Percentiles rank a stretch among this genome's conserved stretches.
Conservation (phyloP, 2,888 invertebrate genomes). For the Torymus aiolomorphi region DNA sequence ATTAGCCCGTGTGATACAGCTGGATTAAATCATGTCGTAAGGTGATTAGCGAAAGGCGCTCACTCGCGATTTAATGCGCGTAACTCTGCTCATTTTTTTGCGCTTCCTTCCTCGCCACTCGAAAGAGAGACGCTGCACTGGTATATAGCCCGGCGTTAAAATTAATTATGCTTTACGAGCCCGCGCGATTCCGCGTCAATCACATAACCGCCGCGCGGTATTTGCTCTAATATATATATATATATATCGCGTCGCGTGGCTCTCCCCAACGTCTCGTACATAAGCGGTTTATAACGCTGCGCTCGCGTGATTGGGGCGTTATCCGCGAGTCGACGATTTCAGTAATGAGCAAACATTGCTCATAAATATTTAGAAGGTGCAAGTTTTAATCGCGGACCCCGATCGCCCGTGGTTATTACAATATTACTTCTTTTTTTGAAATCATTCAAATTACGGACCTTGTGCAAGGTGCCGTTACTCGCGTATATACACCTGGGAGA, state of each 20-base stretch:
- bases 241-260: too few species aligned
- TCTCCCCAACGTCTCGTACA: too few species aligned
- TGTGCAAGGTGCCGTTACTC: too few species aligned
- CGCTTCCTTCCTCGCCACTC: too few species aligned
- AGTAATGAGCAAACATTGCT: slow-evolving; percentile 1
- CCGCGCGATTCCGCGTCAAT: background rate
- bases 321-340: background rate
- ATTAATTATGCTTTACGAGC: background rate
- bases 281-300: too few species aligned
- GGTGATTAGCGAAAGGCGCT: slow-evolving; percentile 38
- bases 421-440: too few species aligned
- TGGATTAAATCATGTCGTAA: slow-evolving; percentile 30
- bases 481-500: background rate
- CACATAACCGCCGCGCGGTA: too few species aligned
- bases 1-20: slow-evolving; percentile 10
- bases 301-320: slow-evolving; percentile 6
- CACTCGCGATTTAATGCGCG: background rate
- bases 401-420: too few species aligned
- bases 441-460: too few species aligned
- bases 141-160: background rate
- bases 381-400: too few species aligned
- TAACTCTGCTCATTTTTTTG: background rate
- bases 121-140: background rate
- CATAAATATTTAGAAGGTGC: slow-evolving; percentile 8
- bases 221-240: too few species aligned